phyloP scores from a whole-genome alignment of 1,140 invertebrate genomes.

The Aphelinus atriplicis region DNA sequence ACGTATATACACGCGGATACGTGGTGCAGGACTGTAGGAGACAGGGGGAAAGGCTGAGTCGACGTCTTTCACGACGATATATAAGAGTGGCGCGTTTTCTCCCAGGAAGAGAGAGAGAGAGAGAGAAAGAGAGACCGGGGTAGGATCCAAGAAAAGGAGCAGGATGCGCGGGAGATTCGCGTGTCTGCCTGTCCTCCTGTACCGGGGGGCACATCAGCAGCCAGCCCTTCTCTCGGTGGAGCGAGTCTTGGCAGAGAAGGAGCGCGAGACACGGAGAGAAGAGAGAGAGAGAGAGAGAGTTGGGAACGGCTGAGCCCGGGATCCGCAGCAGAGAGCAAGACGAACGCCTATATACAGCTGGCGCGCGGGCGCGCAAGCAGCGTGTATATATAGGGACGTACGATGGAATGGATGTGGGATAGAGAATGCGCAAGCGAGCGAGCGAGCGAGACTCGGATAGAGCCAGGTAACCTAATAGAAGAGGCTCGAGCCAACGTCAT shows the following conservation, averaged over 20 bases:
- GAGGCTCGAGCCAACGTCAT: conserved; percentile 60
- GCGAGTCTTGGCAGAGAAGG: conserved; percentile 42
- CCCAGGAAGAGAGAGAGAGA: not conserved
- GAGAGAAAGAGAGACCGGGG: not conserved
- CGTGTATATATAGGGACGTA: not conserved
- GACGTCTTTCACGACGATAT: conserved; percentile 56
- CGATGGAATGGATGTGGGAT: conserved; percentile 25
- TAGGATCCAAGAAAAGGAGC: conserved; percentile 42
- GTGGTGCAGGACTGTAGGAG: conserved; percentile 7
- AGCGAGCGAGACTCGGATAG: conserved; percentile 57
- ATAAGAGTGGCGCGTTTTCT: conserved; percentile 45
- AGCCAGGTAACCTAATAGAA: conserved; percentile 63
- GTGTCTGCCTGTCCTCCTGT: conserved; percentile 50
- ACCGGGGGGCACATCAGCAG: conserved; percentile 36
- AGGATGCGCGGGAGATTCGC: conserved; percentile 47
- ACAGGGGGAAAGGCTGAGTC: conserved; percentile 57
- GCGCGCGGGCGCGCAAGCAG: too few relatives aligned
- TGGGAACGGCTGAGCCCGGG: conserved; percentile 15
- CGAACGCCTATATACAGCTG: too few relatives aligned
- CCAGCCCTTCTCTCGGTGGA: conserved; percentile 39
- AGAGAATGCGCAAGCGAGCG: conserved; percentile 28
- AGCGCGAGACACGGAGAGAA: conserved; percentile 41
- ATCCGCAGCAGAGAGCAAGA: too few relatives aligned
- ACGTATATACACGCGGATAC: conserved; percentile 7
- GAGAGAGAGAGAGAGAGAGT: conserved; percentile 28